Base-by-base conservation (phyloP, 2,113 vertebrate species). In the Verasper variegatus region DNA sequence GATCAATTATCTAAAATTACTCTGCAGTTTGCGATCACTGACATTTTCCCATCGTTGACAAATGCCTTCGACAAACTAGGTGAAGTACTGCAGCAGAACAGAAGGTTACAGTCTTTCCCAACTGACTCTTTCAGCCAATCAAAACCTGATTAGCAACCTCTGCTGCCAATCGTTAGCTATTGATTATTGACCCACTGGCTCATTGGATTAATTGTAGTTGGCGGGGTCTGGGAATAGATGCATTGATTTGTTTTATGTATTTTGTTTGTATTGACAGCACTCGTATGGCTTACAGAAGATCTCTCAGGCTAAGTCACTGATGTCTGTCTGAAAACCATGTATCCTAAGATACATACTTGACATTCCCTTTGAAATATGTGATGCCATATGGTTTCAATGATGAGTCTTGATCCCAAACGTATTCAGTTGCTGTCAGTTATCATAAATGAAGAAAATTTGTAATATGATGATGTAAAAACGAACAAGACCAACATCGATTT, bases 231-330 rank as follows among this genome's bases (percentile, higher is more conserved):
- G 84, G 80, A 89, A 91, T 85, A 71, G 74, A 85, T 82, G 73
- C 27, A 93, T 92, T 72, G 90, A 94, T 93, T 81, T 81, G 75
- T 51, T 88, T 51, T 61, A 26, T 71, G 64, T 84, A 85, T 92
- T 90, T 88, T 73, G 72, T 92, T 89, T 87, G 81, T 73, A 92
- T 87, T 78, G 91, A 88, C 82, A 76, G 58, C 66, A 37, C 74
- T 72, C 64, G 13, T n/a, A 57, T 3, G 26, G 58, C 60, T 64
- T 70, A 52, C 55, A 77, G 72, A 87, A 45, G 51, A 76, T 78
- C 55, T 71, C 13, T 23, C 58, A 78, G 65, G 45, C 35, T 54
- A 57, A 0, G 67, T 42, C 37, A 63, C 20, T 8, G 21, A 4
- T 56, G 12, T 63, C 27, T 60, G 67, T 74, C 73, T 69, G 68